Evolutionary conservation across 2,797 vertebrate genomes (phyloP).

Genomic region (Acanthornis magna): DNA sequence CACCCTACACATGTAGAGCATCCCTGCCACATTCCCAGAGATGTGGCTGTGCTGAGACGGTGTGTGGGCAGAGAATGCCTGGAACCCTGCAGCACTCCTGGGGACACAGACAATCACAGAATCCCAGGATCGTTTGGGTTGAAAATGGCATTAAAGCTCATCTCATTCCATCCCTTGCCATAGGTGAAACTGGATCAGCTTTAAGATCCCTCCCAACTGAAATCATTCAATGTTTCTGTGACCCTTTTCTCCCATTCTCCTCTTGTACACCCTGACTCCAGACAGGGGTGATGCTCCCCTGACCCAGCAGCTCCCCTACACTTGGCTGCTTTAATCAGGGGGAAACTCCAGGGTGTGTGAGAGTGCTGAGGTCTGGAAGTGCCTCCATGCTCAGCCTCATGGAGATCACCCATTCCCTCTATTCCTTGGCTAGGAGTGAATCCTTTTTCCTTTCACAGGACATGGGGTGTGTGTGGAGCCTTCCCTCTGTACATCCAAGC

Average conservation of each 20-base stretch:
- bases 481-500: not conserved
- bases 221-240: fast-evolving
- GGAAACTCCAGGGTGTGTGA: not conserved
- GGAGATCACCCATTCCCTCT: not conserved
- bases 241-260: not conserved
- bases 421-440: not conserved
- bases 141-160: not conserved
- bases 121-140: not conserved
- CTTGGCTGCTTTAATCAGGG: not conserved
- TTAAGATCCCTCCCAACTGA: not conserved
- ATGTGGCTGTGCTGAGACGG: not conserved
- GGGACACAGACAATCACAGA: not conserved
- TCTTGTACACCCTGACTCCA: not conserved
- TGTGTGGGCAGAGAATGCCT: not conserved
- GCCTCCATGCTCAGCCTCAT: not conserved
- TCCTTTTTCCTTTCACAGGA: not conserved
- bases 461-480: not conserved
- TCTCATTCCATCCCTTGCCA: not conserved
- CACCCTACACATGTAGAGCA: no score
- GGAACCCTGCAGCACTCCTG: not conserved
- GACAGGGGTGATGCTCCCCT: no score
- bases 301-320: not conserved
- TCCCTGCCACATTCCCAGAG: not conserved
- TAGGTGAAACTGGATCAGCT: not conserved
- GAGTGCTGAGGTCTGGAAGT: not conserved